Base-by-base conservation (phyloP, 1,140 invertebrate genomes). In the Varroa destructor region DNA sequence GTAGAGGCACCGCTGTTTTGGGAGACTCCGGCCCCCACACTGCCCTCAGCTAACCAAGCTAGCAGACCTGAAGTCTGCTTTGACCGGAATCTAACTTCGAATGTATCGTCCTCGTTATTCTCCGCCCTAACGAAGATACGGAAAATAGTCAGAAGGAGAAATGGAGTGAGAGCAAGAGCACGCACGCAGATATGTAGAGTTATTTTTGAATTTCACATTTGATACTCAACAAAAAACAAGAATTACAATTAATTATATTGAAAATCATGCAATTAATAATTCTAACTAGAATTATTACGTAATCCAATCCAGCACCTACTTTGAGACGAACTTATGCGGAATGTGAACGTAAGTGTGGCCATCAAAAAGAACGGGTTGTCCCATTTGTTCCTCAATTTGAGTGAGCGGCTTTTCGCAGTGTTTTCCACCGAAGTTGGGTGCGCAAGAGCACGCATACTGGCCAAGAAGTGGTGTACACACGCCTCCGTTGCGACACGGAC, bases 401-500 rank as follows among this genome's bases (percentile, higher is more conserved):
- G 46, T 14, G 40, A 37, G 70, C 10, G 80, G 84, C 84, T 84
- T 84, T 81, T 89, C 86, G 78, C 88, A 89, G 71, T 83, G 82
- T 58, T 85, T 82, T n/a, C 88, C 89, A 72, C 83, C 84, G 77
- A 83, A 88, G 57, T 83, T 82, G 25, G 79, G 79, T 1, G 83
- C 82, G 76, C 88, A 89, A 77, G 86, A 85, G 79, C 88, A 90
- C 67, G 85, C 82, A 75, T 85, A 89, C 73, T 84, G 82, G 67
- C 85, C 85, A 14, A 89, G 80, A 71, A 86, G 81, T n/a, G 89
- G 87, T 46, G 88, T 79, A 80, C 89, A 91, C 57, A 87, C 81
- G 0, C 88, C 88, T 51, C 86, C 85, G 79, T 90, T 89, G 71
- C 83, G 81, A 79, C 89, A 91, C 10, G 87, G 86, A 67, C 81